Conservation (phyloP, 2,113 vertebrate genomes). For the Morone chrysops region DNA sequence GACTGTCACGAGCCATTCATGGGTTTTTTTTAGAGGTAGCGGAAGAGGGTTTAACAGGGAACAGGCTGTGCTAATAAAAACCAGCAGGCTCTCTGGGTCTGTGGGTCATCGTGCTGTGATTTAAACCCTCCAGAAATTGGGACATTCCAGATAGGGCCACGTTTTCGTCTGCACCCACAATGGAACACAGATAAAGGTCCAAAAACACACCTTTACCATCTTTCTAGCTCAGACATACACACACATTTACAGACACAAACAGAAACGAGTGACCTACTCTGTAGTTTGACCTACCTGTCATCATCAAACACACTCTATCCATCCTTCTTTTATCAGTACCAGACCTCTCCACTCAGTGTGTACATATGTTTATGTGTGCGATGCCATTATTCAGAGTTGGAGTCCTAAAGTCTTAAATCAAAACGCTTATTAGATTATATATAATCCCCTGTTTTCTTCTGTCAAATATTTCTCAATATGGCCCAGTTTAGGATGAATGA, state of each 20-base stretch:
- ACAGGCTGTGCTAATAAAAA: conserved; percentile 42
- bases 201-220: not conserved
- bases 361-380: not conserved
- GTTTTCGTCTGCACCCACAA: not conserved
- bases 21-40: conserved; percentile 8
- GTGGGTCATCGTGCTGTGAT: conserved; percentile 10
- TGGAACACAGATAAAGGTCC: not conserved
- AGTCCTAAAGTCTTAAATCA: conserved; percentile 33
- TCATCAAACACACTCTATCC: conserved; percentile 28
- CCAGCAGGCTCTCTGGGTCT: conserved; percentile 34
- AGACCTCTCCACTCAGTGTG: not conserved
- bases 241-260: not conserved
- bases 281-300: not conserved
- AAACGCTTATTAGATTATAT: conserved; percentile 54
- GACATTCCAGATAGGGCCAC: conserved; percentile 3
- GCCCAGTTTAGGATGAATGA: conserved; percentile 17
- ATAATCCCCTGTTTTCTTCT: conserved; percentile 13
- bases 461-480: not conserved
- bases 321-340: not conserved
- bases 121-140: not conserved
- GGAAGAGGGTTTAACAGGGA: conserved; percentile 31
- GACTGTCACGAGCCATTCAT: conserved; percentile 38
- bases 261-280: conserved; percentile 15
- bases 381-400: conserved; percentile 2
- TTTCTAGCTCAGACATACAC: not conserved